Evolutionary conservation across 2,797 vertebrate genomes (phyloP).

Genomic region (Lepus townsendii): DNA sequence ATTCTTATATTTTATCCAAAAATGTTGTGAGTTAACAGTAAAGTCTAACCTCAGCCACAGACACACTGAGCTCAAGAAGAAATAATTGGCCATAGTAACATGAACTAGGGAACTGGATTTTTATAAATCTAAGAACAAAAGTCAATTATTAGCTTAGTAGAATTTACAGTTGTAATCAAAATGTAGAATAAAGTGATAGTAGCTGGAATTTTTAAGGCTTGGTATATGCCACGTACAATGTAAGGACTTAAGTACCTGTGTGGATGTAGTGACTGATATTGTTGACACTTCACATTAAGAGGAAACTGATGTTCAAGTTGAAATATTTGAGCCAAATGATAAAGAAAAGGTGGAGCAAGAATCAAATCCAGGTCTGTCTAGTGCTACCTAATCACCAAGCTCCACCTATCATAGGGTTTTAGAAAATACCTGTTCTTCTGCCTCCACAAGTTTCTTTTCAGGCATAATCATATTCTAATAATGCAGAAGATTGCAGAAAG

Average conservation of each 20-base stretch:
- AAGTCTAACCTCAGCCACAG: not conserved
- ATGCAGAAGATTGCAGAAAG: not conserved
- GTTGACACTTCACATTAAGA: not conserved
- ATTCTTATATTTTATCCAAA: slow-evolving; percentile 49
- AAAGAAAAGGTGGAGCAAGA: not conserved
- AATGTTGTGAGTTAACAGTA: not conserved
- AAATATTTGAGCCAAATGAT: not conserved
- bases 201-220: not conserved
- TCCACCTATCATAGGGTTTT: not conserved
- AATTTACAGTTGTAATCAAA: not conserved
- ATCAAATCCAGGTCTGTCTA: not conserved
- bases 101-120: not conserved
- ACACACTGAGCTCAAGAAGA: not conserved
- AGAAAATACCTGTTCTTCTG: not conserved
- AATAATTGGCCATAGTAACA: not conserved
- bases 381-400: not conserved
- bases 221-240: not conserved
- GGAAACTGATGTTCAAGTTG: not conserved
- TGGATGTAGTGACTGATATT: not conserved
- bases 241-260: slow-evolving; percentile 11
- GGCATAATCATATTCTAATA: not conserved
- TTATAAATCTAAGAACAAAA: slow-evolving; percentile 33
- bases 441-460: not conserved
- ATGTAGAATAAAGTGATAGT: not conserved
- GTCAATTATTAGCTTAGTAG: not conserved